Base-by-base conservation (phyloP, 2,113 vertebrate genomes). In the Engystomops pustulosus region DNA sequence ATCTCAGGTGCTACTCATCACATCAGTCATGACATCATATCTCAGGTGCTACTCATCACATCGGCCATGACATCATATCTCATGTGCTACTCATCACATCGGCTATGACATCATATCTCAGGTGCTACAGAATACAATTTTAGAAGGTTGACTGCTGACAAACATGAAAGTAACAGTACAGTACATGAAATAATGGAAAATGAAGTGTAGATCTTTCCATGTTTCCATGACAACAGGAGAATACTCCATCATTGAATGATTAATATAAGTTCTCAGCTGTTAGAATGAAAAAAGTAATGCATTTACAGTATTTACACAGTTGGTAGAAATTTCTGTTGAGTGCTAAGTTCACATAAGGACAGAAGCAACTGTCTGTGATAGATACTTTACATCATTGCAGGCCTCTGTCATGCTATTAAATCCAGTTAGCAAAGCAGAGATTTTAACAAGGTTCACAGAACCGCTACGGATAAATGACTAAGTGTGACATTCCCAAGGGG, bases 271-370 rank as follows among this genome's bases (percentile, higher is more conserved):
- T 62, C 25, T 30, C 27, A 30, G 58, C 55, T 30, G 27, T 62
- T 62, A 62, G 58, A 17, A 62, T 23, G 58, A 30, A 30, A 62
- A 62, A 62, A 62, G 27, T 62, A 62, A 62, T 62, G 25, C 27
- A n/a, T 23, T 62, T 15, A n/a, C n/a, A n/a, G n/a, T n/a, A 68
- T 68, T 68, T 68, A 36, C 65, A 36, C 15, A 20, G 32, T 36
- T 36, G 65, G 30, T 18, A 18, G 6, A 68, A 67, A 67, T 0
- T 67, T 67, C 62, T 67, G 6, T 34, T 67, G 5, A 12, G 23
- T 25, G 10, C 17, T 18, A 14, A 68, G 65, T 36, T 36, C 65
- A 68, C 1, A 36, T 36, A 32, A 36, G 65, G 65, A 68, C 65
- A 68, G 27, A 36, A 36, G 17, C 7, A 4, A 12, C 32, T 36